Evolutionary conservation across 2,888 invertebrate species (phyloP).

Genomic region (Rhagophthalmus giganteus): DNA sequence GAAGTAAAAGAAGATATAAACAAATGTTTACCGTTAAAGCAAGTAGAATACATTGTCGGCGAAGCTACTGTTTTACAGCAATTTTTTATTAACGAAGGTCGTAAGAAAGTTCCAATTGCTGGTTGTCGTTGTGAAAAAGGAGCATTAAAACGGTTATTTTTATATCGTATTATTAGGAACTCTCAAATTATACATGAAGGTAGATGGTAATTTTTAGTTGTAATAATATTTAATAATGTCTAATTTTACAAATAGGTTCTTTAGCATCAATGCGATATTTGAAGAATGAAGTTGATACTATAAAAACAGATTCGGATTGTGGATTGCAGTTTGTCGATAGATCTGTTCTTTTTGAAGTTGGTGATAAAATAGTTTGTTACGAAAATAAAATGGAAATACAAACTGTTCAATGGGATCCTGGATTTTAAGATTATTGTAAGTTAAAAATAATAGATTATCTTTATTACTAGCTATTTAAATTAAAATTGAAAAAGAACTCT

Average conservation of each 20-base stretch:
- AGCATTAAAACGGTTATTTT: conserved; percentile 65
- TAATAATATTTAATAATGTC: conserved; percentile 9
- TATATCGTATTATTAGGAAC: conserved; percentile 70
- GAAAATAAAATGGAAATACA: conserved; percentile 65
- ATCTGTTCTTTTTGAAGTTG: conserved; percentile 66
- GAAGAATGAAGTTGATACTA: conserved; percentile 81
- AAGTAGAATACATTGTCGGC: conserved; percentile 77
- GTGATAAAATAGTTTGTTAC: conserved; percentile 81
- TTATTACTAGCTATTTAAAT: too few relatives aligned
- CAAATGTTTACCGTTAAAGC: conserved; percentile 67
- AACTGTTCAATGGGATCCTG: conserved; percentile 82
- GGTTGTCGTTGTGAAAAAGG: conserved; percentile 87
- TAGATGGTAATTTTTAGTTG: conserved; percentile 46
- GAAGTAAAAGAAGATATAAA: conserved; percentile 82
- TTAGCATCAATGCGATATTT: conserved; percentile 84
- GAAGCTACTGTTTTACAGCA: conserved; percentile 84
- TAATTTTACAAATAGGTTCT: conserved; percentile 59
- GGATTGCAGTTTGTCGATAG: conserved; percentile 76
- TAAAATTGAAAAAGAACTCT: too few relatives aligned
- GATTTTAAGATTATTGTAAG: conserved; percentile 73
- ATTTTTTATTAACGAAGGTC: conserved; percentile 79
- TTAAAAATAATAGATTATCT: too few relatives aligned
- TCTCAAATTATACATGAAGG: conserved; percentile 72
- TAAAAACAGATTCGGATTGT: conserved; percentile 87
- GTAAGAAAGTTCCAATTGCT: conserved; percentile 81